A percentile compares a stretch with the other conserved stretches of the same genome.
These are phyloP conservation scores for Typhlichthys eigenmanni DNA, from an alignment of 2,797 vertebrate genomes.

Conservation along the genomic window DNA sequence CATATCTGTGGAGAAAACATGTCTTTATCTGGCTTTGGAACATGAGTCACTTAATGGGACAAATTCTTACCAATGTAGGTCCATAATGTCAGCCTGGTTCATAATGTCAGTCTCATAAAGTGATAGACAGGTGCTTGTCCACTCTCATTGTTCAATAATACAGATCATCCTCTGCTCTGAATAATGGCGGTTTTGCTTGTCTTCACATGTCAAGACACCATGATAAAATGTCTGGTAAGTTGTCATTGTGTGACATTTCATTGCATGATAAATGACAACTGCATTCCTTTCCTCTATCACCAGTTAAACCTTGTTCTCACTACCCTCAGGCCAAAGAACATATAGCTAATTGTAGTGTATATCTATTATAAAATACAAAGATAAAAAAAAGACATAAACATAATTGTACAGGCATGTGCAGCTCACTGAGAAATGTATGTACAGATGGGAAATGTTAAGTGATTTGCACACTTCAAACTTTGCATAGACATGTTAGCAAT, in stretches of 20 bases:
- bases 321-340: too few relatives aligned
- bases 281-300: too few relatives aligned
- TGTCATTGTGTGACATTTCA: too few relatives aligned
- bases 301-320: too few relatives aligned
- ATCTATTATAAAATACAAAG: too few relatives aligned
- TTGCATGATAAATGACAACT: too few relatives aligned
- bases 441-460: background rate
- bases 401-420: background rate
- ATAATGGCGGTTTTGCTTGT: too few relatives aligned
- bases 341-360: too few relatives aligned
- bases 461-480: slow-evolving; percentile 26
- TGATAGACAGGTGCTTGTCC: slow-evolving; percentile 56
- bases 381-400: background rate
- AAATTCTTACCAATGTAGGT: slow-evolving; percentile 27
- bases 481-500: slow-evolving; percentile 24
- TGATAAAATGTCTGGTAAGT: too few relatives aligned
- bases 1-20: slow-evolving; percentile 37
- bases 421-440: background rate
- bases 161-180: slow-evolving; percentile 46
- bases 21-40: slow-evolving; percentile 64
- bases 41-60: slow-evolving; percentile 43
- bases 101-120: slow-evolving; percentile 31
- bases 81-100: slow-evolving; percentile 34
- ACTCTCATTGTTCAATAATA: slow-evolving; percentile 52
- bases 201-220: too few relatives aligned